These are phyloP conservation scores for Oreortyx pictus DNA, from an alignment of 2,797 vertebrate species.

Conservation along the genomic window DNA sequence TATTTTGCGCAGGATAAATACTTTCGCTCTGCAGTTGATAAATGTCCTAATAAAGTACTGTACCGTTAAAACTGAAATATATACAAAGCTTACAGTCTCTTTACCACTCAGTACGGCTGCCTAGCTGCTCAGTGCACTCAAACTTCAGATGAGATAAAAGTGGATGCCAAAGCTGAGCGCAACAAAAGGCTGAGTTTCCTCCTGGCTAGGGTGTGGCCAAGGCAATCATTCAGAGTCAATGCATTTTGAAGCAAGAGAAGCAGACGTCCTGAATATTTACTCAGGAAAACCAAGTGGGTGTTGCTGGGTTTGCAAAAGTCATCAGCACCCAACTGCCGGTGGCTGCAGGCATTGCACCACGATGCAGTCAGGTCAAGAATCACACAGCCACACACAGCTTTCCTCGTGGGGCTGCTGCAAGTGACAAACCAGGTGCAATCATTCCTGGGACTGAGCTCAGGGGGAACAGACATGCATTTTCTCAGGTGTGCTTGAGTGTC, in stretches of 20 bases:
- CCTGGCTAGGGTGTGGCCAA: fast-evolving
- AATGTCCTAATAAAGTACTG: background rate
- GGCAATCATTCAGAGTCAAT: background rate
- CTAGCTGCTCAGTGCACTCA: background rate
- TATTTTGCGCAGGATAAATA: background rate
- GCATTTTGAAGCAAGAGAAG: background rate
- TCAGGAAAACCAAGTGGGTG: background rate
- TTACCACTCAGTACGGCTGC: background rate
- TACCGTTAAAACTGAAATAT: background rate
- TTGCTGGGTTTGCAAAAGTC: background rate
- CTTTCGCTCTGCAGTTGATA: background rate
- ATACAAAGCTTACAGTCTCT: background rate
- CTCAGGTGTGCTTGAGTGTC: background rate
- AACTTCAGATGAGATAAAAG: background rate
- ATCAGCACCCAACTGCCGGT: background rate
- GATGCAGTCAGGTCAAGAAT: background rate
- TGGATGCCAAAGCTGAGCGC: fast-evolving
- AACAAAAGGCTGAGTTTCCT: background rate
- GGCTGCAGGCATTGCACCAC: fast-evolving
- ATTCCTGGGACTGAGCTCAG: fast-evolving
- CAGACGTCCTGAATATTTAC: background rate
- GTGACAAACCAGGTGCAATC: background rate
- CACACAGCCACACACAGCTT: background rate
- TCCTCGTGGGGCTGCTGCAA: background rate
- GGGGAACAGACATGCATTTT: background rate